Evolutionary conservation across 2,888 invertebrate species (phyloP).

Genomic region (Epirrita christyi): DNA sequence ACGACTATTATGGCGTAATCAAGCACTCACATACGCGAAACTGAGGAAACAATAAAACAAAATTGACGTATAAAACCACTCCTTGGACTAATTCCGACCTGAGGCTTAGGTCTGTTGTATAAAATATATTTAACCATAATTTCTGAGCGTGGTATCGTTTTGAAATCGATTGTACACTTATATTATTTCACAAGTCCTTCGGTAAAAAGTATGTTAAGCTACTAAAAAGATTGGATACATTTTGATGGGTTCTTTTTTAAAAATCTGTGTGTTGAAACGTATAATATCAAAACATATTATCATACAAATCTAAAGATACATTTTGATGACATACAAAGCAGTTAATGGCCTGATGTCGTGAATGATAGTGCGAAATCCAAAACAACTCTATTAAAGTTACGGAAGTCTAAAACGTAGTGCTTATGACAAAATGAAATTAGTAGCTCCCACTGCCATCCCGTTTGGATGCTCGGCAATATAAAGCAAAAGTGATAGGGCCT

Average conservation of each 20-base stretch:
- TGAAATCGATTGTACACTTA: constrained; percentile 49
- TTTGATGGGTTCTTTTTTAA: too few relatives aligned
- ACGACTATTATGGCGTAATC: constrained; percentile 79
- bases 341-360: constrained; percentile 27
- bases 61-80: constrained; percentile 79
- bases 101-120: constrained; percentile 59
- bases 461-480: constrained; percentile 8
- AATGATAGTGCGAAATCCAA: constrained; percentile 21
- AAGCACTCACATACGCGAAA: constrained; percentile 80
- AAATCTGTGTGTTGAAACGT: neutral
- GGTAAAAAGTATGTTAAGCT: too few relatives aligned
- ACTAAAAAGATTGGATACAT: too few relatives aligned
- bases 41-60: constrained; percentile 80
- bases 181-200: constrained; percentile 26
- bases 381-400: constrained; percentile 22
- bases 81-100: constrained; percentile 68
- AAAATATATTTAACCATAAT: constrained; percentile 63
- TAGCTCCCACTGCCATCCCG: neutral
- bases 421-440: constrained; percentile 12
- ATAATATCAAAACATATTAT: neutral
- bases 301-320: constrained; percentile 5
- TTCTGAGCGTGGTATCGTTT: constrained; percentile 52
- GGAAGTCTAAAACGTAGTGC: constrained; percentile 6
- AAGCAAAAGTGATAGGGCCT: constrained; percentile 11
- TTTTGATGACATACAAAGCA: constrained; percentile 20